Conservation (phyloP, 2,888 invertebrate genomes). For the Clitarchus hookeri region DNA sequence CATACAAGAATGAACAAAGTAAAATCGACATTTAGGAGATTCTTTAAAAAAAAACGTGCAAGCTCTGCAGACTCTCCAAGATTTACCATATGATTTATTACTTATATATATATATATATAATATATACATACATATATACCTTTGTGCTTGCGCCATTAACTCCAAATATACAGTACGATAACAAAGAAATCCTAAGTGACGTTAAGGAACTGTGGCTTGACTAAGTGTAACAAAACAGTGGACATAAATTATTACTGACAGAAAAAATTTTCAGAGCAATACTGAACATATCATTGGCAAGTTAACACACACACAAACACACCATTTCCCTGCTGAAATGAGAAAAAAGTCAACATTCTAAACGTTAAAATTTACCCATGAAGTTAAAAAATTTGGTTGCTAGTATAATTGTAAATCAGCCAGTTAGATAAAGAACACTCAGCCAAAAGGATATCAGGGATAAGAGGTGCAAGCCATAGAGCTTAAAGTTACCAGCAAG, state of each 20-base stretch:
- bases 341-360: background rate
- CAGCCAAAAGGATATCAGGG: slow-evolving; percentile 20
- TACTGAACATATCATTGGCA: background rate
- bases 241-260: background rate
- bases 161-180: background rate
- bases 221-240: background rate
- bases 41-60: background rate
- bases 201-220: background rate
- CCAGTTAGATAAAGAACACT: slow-evolving; percentile 3
- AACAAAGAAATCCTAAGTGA: slow-evolving; percentile 4
- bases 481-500: background rate
- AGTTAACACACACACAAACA: slow-evolving; percentile 9
- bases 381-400: background rate
- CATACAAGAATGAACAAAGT: background rate
- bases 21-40: background rate
- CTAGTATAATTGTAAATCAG: background rate
- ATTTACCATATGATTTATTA: background rate
- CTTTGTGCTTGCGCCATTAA: background rate
- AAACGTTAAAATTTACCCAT: background rate
- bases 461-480: background rate
- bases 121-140: background rate
- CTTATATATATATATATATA: no score
- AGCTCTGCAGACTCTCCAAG: background rate
- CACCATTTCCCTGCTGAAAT: background rate
- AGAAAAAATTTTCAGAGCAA: background rate